Conservation (phyloP, 2,888 invertebrate species). For the Physocephala rufipes region DNA sequence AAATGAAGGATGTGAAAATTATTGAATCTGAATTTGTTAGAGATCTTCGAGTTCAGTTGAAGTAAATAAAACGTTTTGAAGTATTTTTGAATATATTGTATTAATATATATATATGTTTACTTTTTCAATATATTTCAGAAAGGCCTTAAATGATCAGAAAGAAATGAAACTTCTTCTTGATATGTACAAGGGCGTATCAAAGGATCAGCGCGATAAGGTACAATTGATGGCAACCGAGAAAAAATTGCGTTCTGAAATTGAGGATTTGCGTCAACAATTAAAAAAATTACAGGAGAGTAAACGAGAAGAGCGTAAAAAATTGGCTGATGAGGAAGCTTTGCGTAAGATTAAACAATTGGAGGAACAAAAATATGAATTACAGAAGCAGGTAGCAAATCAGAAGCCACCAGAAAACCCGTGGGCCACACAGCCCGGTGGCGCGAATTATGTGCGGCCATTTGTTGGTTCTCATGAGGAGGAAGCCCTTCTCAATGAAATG, state of each 20-base stretch:
- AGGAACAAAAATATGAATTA: constrained; percentile 91
- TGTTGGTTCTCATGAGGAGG: constrained; percentile 87
- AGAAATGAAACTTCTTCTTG: constrained; percentile 91
- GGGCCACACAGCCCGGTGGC: constrained; percentile 51
- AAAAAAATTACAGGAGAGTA: constrained; percentile 90
- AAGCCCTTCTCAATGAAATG: constrained; percentile 97
- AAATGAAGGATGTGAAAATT: constrained; percentile 72
- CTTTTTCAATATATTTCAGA: constrained; percentile 66
- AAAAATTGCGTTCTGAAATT: constrained; percentile 87
- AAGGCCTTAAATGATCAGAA: constrained; percentile 93
- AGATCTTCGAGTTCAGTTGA: constrained; percentile 90
- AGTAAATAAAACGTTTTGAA: constrained; percentile 73
- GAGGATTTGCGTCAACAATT: constrained; percentile 88
- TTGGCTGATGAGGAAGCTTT: constrained; percentile 94
- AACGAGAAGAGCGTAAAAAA: constrained; percentile 89
- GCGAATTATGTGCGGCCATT: constrained; percentile 72
- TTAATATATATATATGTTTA: constrained; percentile 4
- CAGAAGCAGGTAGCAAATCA: constrained; percentile 90
- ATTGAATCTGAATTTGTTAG: constrained; percentile 70
- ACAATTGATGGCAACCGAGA: constrained; percentile 93
- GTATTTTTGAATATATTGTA: background rate
- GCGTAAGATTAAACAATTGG: constrained; percentile 91
- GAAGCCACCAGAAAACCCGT: constrained; percentile 70
- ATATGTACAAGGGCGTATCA: constrained; percentile 97
- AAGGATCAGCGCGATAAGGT: constrained; percentile 97